Conservation (phyloP, 1,140 invertebrate genomes). For the Platyscapa corneri region DNA sequence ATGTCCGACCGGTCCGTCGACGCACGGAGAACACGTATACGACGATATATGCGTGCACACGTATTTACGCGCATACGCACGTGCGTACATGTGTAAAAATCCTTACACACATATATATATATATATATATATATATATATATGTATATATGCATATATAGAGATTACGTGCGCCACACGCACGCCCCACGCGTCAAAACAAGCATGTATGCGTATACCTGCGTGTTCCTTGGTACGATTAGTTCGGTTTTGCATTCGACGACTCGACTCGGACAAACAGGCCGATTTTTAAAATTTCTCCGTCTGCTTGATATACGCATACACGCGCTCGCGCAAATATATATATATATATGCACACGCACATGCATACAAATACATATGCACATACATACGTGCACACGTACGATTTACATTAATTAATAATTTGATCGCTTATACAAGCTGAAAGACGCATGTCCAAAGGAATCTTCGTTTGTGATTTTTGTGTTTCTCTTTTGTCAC, state of each 20-base stretch:
- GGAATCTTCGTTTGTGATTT: constrained; percentile 45
- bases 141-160: neutral
- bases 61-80: too few relatives aligned
- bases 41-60: too few relatives aligned
- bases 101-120: neutral
- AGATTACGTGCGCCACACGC: neutral
- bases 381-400: too few relatives aligned
- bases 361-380: too few relatives aligned
- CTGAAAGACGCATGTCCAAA: constrained; percentile 50
- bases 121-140: neutral
- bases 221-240: neutral
- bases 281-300: constrained; percentile 41
- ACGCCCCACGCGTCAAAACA: too few relatives aligned
- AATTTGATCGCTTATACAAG: constrained; percentile 44
- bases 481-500: neutral
- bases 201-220: neutral
- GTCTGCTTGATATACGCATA: constrained; percentile 23
- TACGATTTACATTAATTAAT: constrained; percentile 14
- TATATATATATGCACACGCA: too few relatives aligned
- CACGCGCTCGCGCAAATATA: too few relatives aligned
- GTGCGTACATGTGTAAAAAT: neutral
- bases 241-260: neutral
- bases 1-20: neutral
- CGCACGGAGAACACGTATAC: neutral
- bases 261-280: constrained; percentile 31